Evolutionary conservation across 2,113 vertebrate genomes (phyloP).

Genomic region (Bambusicola thoracicus): DNA sequence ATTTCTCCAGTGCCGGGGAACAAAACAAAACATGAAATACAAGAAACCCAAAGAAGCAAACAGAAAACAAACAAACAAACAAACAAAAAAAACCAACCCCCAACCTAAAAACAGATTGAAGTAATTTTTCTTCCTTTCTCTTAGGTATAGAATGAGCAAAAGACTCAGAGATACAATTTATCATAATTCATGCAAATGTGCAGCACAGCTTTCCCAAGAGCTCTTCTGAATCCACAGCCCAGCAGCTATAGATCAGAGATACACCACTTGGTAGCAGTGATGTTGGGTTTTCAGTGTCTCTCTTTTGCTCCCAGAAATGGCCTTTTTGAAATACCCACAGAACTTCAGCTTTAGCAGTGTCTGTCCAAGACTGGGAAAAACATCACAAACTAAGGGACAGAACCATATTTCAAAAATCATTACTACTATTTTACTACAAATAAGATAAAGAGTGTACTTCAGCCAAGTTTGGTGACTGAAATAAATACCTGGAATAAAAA

Average conservation of each 20-base stretch:
- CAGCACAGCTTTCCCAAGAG: neutral
- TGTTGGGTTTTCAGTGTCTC: neutral
- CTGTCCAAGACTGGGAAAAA: neutral
- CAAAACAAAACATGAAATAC: neutral
- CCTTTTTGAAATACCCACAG: neutral
- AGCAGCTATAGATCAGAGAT: neutral
- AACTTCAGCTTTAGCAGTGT: neutral
- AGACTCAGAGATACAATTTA: neutral
- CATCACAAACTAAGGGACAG: neutral
- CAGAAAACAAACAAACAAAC: neutral
- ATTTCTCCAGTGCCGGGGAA: neutral
- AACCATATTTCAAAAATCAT: rapidly evolving
- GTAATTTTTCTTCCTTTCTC: too few relatives aligned
- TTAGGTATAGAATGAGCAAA: neutral
- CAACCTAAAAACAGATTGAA: neutral
- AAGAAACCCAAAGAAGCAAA: neutral
- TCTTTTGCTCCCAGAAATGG: neutral
- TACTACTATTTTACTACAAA: neutral
- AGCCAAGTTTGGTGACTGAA: neutral
- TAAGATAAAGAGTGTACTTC: neutral
- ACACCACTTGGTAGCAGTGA: rapidly evolving
- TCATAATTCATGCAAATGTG: neutral
- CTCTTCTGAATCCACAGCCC: neutral
- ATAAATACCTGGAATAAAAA: neutral
- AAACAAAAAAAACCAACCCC: too few relatives aligned